A percentile compares a stretch with the other conserved stretches of the same genome.
These are phyloP conservation scores for Parascotia fuliginaria DNA, from an alignment of 2,888 invertebrate species.

Conservation along the genomic window DNA sequence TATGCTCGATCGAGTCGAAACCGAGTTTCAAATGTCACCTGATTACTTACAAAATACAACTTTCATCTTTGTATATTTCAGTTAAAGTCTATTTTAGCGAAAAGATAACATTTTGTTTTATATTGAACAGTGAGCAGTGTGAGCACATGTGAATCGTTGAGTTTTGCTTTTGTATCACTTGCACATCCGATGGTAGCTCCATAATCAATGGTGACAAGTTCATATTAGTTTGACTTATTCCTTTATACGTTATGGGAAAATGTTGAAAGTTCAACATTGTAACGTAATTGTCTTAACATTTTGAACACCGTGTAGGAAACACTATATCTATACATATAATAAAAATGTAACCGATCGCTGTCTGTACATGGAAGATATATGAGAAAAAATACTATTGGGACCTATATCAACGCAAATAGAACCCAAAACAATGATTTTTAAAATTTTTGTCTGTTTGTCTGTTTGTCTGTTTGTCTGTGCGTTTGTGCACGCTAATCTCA, in stretches of 20 bases:
- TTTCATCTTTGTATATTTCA: slow-evolving; percentile 44
- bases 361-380: too few species aligned
- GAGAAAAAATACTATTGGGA: too few species aligned
- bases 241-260: slow-evolving; percentile 32
- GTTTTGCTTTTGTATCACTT: slow-evolving; percentile 54
- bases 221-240: slow-evolving; percentile 42
- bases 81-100: slow-evolving; percentile 41
- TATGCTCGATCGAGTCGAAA: slow-evolving; percentile 78
- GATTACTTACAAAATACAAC: slow-evolving; percentile 38
- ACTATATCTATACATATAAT: too few species aligned
- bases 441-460: too few species aligned
- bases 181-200: slow-evolving; percentile 62
- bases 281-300: too few species aligned
- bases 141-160: slow-evolving; percentile 59
- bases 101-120: slow-evolving; percentile 32
- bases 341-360: too few species aligned
- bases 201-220: slow-evolving; percentile 59
- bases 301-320: too few species aligned
- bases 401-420: too few species aligned
- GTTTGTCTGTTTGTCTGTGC: too few species aligned
- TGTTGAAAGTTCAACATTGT: slow-evolving; percentile 1
- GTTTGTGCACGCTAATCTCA: too few species aligned
- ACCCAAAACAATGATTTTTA: too few species aligned
- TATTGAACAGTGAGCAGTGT: slow-evolving; percentile 41
- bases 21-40: slow-evolving; percentile 75